Evolutionary conservation across 2,888 invertebrate species (phyloP), one percentile per base, ranked within the genome.

Genomic region (Calephelis perditalis): DNA sequence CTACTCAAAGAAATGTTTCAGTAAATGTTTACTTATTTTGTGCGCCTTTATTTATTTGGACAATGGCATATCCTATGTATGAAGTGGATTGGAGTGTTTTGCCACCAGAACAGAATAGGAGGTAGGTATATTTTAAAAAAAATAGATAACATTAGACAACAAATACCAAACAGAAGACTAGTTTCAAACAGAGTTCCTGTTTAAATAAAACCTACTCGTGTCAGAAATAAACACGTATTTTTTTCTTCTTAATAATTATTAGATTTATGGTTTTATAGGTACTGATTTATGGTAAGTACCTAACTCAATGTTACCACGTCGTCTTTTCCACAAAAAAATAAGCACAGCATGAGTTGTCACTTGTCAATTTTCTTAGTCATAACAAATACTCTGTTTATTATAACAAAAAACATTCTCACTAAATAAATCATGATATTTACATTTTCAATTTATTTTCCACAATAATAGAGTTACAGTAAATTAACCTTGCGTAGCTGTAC

Each of bases 81-180:
- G 96, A 96, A 82, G 92, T 94, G 63, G 96, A 96, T 79, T 96
- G 95, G 95, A 96, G 96, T 86, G 94, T 96, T 71, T 89, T 96
- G 73, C 96, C 96, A 66, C 95, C 96, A 63, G 96, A 96, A 84
- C 93, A 95, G 70, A 96, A 96, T 78, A 92, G 96, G 92, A 95
- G 96, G 96, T 96, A 92, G 75, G 82, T 79, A 67, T 56, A 61
- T 36, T 57, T 15, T 5, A 60, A 54, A 43, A 26, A 15, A 1
- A 8, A 47, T 58, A 35, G 6, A 7, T 40, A 40, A 40, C 5
- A 40, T 40, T 8, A 1, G 0, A 37, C 7, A 7, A 26, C 26
- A 26, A 26, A 40, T 40, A 8, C 40, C 40, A 40, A 5, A 6
- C 40, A 40, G 8, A 40, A 40, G 40, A 3, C 40, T 26, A 26